A percentile compares a stretch with the other conserved stretches of the same genome.
phyloP scores from a whole-genome alignment of 2,888 invertebrate species.

The Nymphalis polychloros region DNA sequence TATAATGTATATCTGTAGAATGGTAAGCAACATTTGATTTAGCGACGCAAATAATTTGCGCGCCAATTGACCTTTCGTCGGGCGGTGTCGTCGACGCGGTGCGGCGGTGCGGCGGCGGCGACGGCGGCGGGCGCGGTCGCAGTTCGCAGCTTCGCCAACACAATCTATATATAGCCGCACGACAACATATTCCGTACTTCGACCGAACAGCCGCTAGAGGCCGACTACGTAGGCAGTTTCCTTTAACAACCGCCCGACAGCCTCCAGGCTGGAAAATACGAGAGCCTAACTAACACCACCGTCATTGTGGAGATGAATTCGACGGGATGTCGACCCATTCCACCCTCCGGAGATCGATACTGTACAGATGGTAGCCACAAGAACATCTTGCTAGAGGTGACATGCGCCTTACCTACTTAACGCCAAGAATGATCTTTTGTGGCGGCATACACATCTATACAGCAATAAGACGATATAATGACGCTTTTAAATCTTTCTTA shows the following conservation, averaged over 20 bases:
- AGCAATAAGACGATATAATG: conserved; percentile 5
- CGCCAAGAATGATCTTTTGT: conserved; percentile 16
- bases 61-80: conserved; percentile 82
- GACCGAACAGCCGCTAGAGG: conserved; percentile 73
- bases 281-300: conserved; percentile 70
- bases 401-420: conserved; percentile 27
- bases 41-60: conserved; percentile 82
- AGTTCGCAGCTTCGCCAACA: conserved; percentile 70
- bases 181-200: conserved; percentile 69
- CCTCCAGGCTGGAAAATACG: conserved; percentile 75
- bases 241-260: conserved; percentile 78
- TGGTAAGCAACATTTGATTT: conserved; percentile 70
- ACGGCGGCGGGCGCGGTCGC: conserved; percentile 68
- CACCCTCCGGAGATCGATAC: conserved; percentile 79
- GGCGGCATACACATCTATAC: not conserved
- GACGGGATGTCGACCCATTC: conserved; percentile 77
- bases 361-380: conserved; percentile 73
- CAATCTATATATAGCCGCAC: conserved; percentile 77
- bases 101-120: conserved; percentile 59
- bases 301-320: conserved; percentile 66
- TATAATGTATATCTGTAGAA: conserved; percentile 46
- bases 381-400: conserved; percentile 37
- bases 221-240: conserved; percentile 78
- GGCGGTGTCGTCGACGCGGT: conserved; percentile 65
- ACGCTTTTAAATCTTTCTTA: not conserved